Base-by-base conservation (phyloP, 2,113 vertebrate genomes). In the Sebastes fasciatus region DNA sequence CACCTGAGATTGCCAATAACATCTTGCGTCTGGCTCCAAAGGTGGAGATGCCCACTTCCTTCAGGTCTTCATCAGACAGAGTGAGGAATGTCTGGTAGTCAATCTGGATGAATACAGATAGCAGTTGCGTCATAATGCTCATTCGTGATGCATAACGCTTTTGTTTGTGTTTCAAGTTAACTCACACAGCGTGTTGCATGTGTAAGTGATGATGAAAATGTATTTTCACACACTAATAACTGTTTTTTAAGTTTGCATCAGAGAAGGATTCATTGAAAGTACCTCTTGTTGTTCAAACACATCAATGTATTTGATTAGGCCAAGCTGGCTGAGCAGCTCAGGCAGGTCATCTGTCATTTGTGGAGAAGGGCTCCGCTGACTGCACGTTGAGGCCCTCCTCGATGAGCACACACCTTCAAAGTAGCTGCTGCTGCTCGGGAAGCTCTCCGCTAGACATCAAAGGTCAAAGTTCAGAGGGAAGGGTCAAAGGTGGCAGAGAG, bases 11-110 rank as follows among this genome's bases (percentile, higher is more conserved):
- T 54, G 95, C 94, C 79, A 96, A 34, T 9, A 96, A 65, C 96
- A 96, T 96, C 89, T 96, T 96, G 74, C 96, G 93, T 67, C 96
- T 87, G 60, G 96, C 96, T 64, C 96, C 96, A 42, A 96, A 96
- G 3, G 96, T 96, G 74, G 86, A 92, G 34, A 96, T 93, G 0
- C 96, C 96, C 49, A 96, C 95, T 88, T 96, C 96, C 79, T 96
- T 96, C 71, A 96, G 91, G 74, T 96, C 96, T 2, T 96, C 95
- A 34, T 96, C 96, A 49, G 95, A 95, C 62, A 96, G 93, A 14
- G 95, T 96, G 63, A 96, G 92, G 85, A 96, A 96, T 1, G 95
- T 96, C 87, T 95, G 96, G 84, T 93, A 96, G 89, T 96, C 96
- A 8, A 96, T 95, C 96, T 96, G 88, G 61, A 61, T 43, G 68